Evolutionary conservation across 2,888 invertebrate species (phyloP).

Genomic region (Ditylenchus weischeri): DNA sequence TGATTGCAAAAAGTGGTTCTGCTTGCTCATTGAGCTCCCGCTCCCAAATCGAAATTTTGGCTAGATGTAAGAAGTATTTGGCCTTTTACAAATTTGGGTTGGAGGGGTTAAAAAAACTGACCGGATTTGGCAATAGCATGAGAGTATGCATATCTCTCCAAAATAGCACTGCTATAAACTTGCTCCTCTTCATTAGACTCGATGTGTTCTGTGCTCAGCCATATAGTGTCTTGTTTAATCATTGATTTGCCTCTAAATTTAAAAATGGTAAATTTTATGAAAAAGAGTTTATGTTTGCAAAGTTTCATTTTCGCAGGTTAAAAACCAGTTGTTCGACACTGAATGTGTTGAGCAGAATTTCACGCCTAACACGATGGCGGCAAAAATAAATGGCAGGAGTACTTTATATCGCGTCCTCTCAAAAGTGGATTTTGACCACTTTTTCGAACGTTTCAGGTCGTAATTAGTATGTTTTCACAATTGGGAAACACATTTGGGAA

Average conservation of each 20-base stretch:
- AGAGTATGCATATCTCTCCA: conserved; percentile 89
- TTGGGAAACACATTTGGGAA: too few species aligned
- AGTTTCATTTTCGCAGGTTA: too few species aligned
- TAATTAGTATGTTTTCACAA: too few species aligned
- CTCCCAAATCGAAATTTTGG: conserved; percentile 92
- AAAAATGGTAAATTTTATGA: neutral
- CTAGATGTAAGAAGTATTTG: conserved; percentile 7
- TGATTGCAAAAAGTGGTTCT: conserved; percentile 73
- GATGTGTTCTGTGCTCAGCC: conserved; percentile 19
- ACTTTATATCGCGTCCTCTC: too few species aligned
- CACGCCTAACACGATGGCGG: too few species aligned
- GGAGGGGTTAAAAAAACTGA: conserved; percentile 5
- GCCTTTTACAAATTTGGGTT: neutral
- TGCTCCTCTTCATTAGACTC: neutral
- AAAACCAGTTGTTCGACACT: too few species aligned
- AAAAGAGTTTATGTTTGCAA: neutral
- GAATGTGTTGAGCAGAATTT: too few species aligned
- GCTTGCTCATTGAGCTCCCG: conserved; percentile 78
- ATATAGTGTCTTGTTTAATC: conserved; percentile 20
- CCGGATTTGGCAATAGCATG: conserved; percentile 83
- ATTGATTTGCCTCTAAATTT: conserved; percentile 14
- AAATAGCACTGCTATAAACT: conserved; percentile 32
- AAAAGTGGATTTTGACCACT: too few species aligned
- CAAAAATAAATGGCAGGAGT: too few species aligned
- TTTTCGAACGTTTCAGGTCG: too few species aligned